Percentiles rank a stretch among this genome's conserved stretches.
Evolutionary conservation across 1,140 invertebrate genomes (phyloP).

Genomic region (Lepidurus arcticus): DNA sequence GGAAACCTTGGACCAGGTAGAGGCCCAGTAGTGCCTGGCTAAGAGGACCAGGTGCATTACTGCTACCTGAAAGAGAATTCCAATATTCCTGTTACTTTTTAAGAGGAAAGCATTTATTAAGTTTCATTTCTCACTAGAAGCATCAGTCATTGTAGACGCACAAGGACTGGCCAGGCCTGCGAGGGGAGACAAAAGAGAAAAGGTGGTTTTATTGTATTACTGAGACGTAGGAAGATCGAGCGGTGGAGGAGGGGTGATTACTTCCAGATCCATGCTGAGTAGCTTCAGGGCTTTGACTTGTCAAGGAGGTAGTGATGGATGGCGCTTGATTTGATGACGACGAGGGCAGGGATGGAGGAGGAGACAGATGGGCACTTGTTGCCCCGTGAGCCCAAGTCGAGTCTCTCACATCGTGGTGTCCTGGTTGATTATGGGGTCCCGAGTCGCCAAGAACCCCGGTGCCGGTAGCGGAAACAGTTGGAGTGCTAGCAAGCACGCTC

Average conservation of each 20-base stretch:
- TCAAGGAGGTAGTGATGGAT: background rate
- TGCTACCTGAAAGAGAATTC: background rate
- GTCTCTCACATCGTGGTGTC: background rate
- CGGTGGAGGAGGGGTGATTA: background rate
- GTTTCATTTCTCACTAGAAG: no score
- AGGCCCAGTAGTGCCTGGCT: background rate
- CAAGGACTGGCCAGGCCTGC: background rate
- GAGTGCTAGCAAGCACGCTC: background rate
- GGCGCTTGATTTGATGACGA: background rate
- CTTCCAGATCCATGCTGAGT: background rate
- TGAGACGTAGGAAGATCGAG: background rate
- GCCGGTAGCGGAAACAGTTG: background rate
- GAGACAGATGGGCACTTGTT: background rate
- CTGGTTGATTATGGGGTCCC: background rate
- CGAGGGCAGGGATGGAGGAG: background rate
- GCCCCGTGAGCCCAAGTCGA: background rate
- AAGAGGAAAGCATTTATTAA: no score
- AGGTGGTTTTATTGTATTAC: background rate
- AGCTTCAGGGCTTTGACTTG: background rate
- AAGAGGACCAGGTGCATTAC: background rate
- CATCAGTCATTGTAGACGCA: background rate
- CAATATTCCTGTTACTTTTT: background rate
- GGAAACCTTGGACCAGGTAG: background rate
- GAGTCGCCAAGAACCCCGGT: background rate
- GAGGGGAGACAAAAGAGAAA: background rate